These are phyloP conservation scores for Brachionus asplanchnoidis DNA, from an alignment of 1,140 invertebrate genomes.

Conservation along the genomic window DNA sequence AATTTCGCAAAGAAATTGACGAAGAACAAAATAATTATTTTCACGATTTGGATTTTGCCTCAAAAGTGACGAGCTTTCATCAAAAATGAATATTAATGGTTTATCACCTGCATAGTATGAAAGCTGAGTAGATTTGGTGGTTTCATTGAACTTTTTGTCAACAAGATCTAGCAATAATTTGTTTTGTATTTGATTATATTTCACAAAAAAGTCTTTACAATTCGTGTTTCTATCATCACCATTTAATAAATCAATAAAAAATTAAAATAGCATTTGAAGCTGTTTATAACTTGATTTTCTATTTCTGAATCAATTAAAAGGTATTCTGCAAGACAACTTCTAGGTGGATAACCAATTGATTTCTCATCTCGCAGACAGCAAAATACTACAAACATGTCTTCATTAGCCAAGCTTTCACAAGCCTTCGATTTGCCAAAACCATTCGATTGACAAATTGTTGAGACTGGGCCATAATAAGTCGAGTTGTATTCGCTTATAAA, in stretches of 20 bases:
- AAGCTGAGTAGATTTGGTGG: no score
- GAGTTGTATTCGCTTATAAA: neutral
- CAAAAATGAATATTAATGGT: neutral
- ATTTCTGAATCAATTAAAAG: neutral
- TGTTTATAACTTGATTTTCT: neutral
- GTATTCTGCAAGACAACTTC: neutral
- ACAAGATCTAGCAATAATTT: no score
- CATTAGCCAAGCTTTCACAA: neutral
- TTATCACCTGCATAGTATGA: neutral
- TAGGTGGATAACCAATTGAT: neutral
- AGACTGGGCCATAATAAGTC: neutral
- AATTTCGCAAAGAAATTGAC: neutral
- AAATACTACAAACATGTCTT: neutral
- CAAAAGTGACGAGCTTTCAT: neutral
- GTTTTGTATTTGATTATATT: no score
- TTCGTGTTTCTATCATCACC: neutral
- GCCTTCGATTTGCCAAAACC: neutral
- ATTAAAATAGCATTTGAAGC: constrained; percentile 2
- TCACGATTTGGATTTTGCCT: neutral
- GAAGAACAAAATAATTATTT: neutral
- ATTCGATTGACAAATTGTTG: neutral
- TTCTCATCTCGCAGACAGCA: neutral
- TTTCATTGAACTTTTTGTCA: no score
- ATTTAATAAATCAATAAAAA: neutral
- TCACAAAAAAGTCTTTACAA: neutral